Conservation (phyloP, 2,113 vertebrate genomes). For the Mus musculus region GRCm39 chr10:58411001-58411500, state of each 20-base stretch:
- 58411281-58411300: background rate
- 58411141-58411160: background rate
- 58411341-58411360: background rate
- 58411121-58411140: background rate
- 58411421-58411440: conserved; percentile 12
- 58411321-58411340: background rate
- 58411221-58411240: background rate
- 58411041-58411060: background rate
- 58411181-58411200: background rate
- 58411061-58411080: background rate
- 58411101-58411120: background rate
- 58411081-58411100: background rate
- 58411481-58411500: background rate
- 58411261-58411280: background rate
- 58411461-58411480: background rate
- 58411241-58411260: background rate
- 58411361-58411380: background rate
- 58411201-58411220: background rate
- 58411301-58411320: background rate
- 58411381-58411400: background rate
- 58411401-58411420: background rate
- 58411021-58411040: background rate
- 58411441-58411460: background rate
- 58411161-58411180: background rate
- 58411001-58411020: background rate